Percentiles rank a stretch among this genome's conserved stretches.
Conservation (phyloP, 2,888 invertebrate species). For the Panopea generosa region DNA sequence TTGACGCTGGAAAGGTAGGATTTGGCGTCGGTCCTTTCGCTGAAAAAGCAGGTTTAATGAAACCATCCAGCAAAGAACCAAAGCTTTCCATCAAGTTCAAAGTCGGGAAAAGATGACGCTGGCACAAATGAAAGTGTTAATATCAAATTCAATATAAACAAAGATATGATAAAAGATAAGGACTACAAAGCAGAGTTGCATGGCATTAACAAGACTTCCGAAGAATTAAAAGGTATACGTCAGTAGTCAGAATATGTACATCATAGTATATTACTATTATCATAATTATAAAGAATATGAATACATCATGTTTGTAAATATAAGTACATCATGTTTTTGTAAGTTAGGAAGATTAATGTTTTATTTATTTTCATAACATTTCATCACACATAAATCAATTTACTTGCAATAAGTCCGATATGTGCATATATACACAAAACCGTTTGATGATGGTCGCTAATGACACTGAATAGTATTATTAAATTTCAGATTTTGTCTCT, state of each 20-base stretch:
- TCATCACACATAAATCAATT: too few species aligned
- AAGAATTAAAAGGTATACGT: conserved; percentile 2
- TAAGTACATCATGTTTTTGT: too few species aligned
- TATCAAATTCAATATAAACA: conserved; percentile 6
- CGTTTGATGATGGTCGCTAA: too few species aligned
- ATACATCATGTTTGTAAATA: too few species aligned
- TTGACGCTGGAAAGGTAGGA: conserved; percentile 19
- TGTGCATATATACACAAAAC: too few species aligned
- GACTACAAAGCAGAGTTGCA: conserved; percentile 14
- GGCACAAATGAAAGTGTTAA: neutral
- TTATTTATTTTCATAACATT: too few species aligned
- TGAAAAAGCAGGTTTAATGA: conserved; percentile 18
- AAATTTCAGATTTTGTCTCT: too few species aligned
- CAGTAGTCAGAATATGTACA: conserved; percentile 4
- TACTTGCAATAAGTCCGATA: too few species aligned
- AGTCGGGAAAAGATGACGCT: neutral
- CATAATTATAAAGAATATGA: too few species aligned
- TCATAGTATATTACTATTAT: too few species aligned
- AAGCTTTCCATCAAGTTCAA: conserved; percentile 11
- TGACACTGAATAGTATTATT: too few species aligned
- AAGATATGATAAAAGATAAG: neutral
- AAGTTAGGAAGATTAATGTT: too few species aligned
- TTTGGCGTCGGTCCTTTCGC: conserved; percentile 42
- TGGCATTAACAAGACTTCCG: neutral
- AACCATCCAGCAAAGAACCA: conserved; percentile 32